phyloP scores from a whole-genome alignment of 2,888 invertebrate species.

The Pheosia tremula region DNA sequence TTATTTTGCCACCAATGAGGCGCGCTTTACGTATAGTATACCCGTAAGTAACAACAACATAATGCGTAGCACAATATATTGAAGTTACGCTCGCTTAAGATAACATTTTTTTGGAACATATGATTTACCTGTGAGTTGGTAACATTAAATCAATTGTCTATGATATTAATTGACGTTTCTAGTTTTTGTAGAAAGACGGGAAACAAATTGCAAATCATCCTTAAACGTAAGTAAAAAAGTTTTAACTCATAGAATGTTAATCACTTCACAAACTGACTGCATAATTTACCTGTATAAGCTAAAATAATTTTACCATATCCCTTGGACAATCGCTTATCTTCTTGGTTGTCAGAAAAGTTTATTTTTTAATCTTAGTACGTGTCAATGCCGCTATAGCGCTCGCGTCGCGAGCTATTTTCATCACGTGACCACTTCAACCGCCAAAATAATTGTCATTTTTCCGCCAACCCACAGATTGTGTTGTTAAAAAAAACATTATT shows the following conservation, averaged over 20 bases:
- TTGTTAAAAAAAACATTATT: constrained; percentile 30
- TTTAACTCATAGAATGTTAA: constrained; percentile 6
- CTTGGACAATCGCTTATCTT: constrained; percentile 31
- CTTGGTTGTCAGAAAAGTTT: constrained; percentile 47
- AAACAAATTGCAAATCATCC: constrained; percentile 28
- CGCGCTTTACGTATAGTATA: too few relatives aligned
- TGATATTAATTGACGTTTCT: constrained; percentile 27
- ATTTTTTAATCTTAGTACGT: constrained; percentile 56
- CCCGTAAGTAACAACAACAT: too few relatives aligned
- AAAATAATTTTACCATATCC: not conserved
- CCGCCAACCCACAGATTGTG: constrained; percentile 46
- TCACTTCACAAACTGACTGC: not conserved
- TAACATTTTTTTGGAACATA: not conserved
- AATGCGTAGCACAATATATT: too few relatives aligned
- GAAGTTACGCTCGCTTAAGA: too few relatives aligned
- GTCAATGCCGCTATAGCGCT: constrained; percentile 44
- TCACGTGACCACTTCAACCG: constrained; percentile 79
- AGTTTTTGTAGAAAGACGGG: constrained; percentile 9
- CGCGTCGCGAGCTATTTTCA: constrained; percentile 60
- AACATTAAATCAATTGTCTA: constrained; percentile 21
- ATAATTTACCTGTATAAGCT: not conserved
- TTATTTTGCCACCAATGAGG: too few relatives aligned
- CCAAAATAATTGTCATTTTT: constrained; percentile 79
- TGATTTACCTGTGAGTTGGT: constrained; percentile 11
- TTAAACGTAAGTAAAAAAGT: constrained; percentile 34